Base-by-base conservation (phyloP, 2,888 invertebrate species). In the Pandemis corylana region DNA sequence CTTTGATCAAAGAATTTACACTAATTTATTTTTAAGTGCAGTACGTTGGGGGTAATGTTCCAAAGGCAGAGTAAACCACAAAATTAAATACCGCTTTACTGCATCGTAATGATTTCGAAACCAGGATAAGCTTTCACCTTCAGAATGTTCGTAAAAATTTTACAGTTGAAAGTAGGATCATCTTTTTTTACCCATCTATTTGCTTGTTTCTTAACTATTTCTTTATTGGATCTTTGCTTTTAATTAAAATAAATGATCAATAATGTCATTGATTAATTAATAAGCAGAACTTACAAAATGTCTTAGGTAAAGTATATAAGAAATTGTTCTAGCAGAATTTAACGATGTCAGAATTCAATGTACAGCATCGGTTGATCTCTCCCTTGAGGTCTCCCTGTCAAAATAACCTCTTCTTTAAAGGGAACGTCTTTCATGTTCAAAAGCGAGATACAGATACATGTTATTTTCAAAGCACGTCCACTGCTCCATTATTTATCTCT, bases 51-150 rank as follows among this genome's bases (percentile, higher is more conserved):
- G 71, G 67, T 65, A 62, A 75, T 62, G 46, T 71, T 56, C 70
- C 62, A 75, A 67, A 70, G 71, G 53, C 67, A 49, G 51, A 70
- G 67, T 67, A 71, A 75, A 75, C 75, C 75, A 71, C 70, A 75
- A 42, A 67, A 46, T 71, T 75, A 70, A 70, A 75, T 53, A 46
- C 62, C 61, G 71, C 62, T 75, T 75, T 75, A 71, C 67, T 53
- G 62, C 53, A 67, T 75, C 75, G 71, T 75, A 67, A 67, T 61
- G 70, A 46, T 75, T 75, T 75, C 75, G 75, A 71, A 75, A 71
- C 62, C 62, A 56, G 75, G 75, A 75, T 70, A 20, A 67, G 71
- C 70, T 75, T 75, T 75, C 75, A 67, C 75, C 53, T 53, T 62
- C 62, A 71, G 64, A 73, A 70, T 59, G 44, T 70, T 41, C 59